phyloP scores from a whole-genome alignment of 2,888 invertebrate genomes.

The Rhingia campestris region DNA sequence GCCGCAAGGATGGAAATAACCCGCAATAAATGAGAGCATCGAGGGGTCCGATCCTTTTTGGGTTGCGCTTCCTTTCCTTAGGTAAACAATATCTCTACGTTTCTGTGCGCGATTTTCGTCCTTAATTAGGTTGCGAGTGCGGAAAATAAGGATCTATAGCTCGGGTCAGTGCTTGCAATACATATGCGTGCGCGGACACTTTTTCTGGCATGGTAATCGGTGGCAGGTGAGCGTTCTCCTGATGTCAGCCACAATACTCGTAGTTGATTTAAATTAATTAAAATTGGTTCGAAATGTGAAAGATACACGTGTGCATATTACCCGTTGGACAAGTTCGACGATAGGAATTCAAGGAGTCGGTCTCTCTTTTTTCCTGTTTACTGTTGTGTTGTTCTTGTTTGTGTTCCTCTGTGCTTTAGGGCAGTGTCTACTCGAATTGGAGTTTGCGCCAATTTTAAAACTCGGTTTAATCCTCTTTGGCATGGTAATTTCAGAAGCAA shows the following conservation, averaged over 20 bases:
- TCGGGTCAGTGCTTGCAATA: conserved; percentile 20
- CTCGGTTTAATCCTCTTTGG: conserved; percentile 58
- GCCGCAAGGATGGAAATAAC: conserved; percentile 21
- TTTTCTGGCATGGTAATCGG: conserved; percentile 72
- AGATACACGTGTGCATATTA: conserved; percentile 69
- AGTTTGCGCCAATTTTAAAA: conserved; percentile 33
- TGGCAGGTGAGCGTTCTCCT: conserved; percentile 65
- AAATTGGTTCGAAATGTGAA: conserved; percentile 72
- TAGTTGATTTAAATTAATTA: conserved; percentile 73
- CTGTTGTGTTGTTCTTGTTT: neutral
- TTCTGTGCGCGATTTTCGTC: conserved; percentile 56
- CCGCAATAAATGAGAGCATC: conserved; percentile 6
- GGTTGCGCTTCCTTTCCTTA: conserved; percentile 15
- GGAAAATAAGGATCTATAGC: conserved; percentile 62
- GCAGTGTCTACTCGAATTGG: conserved; percentile 6
- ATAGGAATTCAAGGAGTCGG: conserved; percentile 58
- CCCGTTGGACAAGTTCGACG: conserved; percentile 70
- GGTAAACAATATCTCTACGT: conserved; percentile 34
- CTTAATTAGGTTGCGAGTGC: conserved; percentile 63
- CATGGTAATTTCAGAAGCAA: conserved; percentile 64
- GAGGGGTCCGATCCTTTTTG: conserved; percentile 15
- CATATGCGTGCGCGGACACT: conserved; percentile 69
- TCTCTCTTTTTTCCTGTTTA: neutral
- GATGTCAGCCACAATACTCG: conserved; percentile 6
- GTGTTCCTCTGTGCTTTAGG: neutral